Evolutionary conservation across 1,140 invertebrate species (phyloP), one percentile per base, ranked within the genome.

Genomic region (Lepidurus couesii): DNA sequence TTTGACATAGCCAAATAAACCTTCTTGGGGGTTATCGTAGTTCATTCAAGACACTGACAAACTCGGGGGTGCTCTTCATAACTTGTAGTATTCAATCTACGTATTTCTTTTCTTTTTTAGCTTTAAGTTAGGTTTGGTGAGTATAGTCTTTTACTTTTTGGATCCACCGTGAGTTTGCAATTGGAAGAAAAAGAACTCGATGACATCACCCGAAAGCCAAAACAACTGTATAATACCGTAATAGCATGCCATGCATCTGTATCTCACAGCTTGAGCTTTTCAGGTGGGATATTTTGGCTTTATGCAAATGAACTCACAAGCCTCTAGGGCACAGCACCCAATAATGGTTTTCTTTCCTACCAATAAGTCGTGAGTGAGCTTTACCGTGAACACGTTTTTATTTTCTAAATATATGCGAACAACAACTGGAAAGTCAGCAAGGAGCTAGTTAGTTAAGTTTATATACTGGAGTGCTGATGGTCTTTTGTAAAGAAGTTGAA

Each of bases 1-100:
- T 65, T 21, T 65, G 53, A 65, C 53, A 65, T 13, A 65, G 16
- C 53, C 53, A 65, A 65, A 21, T 21, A 21, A 65, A 65, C 53
- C 21, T 65, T 65, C 21, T 7, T 9, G 53, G 53, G n/a, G 53
- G 53, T 65, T 65, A 65, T 65, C 53, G 53, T 65, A 65, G 53
- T 65, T 65, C 53, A 65, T 65, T 65, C 53, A 65, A 65, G 53
- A 65, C 53, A 65, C 53, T 65, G 53, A 65, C 53, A 65, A 65
- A 65, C 53, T 21, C 21, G 53, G 9, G 21, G 21, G 21, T 13
- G 6, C 53, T 65, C 53, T 13, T 7, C 21, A 21, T 13, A 16
- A 21, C 53, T 65, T 65, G 53, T 65, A 13, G 53, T 65, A 13
- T 65, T 65, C 53, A 65, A 65, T 65, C 53, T 65, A n/a, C 53